Conservation (phyloP, 2,797 vertebrate species). For the Zonotrichia albicollis region DNA sequence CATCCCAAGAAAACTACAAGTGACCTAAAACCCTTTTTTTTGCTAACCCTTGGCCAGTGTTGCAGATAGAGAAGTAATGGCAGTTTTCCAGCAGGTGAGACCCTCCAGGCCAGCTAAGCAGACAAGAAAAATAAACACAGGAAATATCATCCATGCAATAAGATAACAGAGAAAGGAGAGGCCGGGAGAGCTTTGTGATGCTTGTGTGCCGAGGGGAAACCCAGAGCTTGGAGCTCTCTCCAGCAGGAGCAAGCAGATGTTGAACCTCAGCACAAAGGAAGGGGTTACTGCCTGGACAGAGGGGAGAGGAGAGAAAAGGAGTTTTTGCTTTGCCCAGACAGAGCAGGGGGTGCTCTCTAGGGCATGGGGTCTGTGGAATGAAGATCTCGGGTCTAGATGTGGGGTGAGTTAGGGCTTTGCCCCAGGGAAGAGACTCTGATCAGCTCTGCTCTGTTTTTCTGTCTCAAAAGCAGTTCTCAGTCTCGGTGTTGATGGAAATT, state of each 20-base stretch:
- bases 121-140: constrained; percentile 54
- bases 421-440: background rate
- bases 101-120: background rate
- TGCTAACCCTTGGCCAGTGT: background rate
- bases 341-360: background rate
- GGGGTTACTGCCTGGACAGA: background rate
- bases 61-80: constrained; percentile 2
- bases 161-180: background rate
- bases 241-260: background rate
- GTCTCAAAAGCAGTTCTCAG: background rate
- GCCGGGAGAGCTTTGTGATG: background rate
- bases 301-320: background rate
- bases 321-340: background rate
- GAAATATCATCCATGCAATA: constrained; percentile 12
- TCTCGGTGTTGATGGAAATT: background rate
- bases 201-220: background rate
- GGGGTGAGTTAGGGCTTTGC: background rate
- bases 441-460: background rate
- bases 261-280: background rate
- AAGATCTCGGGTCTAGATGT: background rate
- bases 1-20: constrained; percentile 28
- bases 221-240: background rate
- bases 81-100: constrained; percentile 62
- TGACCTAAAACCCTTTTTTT: background rate
- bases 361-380: background rate